A percentile compares a stretch with the other conserved stretches of the same genome.
phyloP scores from a whole-genome alignment of 2,113 vertebrate genomes.

The Chaetops frenatus region DNA sequence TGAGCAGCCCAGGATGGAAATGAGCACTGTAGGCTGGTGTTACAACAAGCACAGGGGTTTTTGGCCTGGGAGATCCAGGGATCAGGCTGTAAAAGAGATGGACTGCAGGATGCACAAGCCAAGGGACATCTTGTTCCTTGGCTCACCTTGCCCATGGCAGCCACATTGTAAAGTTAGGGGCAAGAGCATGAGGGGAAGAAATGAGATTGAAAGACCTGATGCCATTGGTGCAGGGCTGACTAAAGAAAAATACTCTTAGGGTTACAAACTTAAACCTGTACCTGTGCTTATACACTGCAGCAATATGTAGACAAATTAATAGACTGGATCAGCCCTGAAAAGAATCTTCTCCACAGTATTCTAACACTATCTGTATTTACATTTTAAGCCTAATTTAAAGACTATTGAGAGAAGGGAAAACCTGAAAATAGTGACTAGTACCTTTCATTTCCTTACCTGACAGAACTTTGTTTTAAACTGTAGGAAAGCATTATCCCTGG shows the following conservation, averaged over 20 bases:
- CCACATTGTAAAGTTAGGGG: accelerated
- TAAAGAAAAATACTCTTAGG: neutral
- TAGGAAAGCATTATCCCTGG: neutral
- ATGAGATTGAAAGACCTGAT: neutral
- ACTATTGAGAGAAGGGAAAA: neutral
- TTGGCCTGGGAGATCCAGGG: neutral
- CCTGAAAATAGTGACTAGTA: neutral
- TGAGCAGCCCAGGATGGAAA: neutral
- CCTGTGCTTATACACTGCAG: neutral
- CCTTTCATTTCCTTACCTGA: neutral
- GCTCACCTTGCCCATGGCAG: neutral
- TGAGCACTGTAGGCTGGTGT: neutral
- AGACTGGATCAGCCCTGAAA: neutral
- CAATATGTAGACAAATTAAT: neutral
- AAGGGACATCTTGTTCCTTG: neutral
- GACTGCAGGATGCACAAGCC: neutral
- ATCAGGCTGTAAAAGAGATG: neutral
- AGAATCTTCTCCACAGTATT: neutral
- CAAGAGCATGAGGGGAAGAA: neutral
- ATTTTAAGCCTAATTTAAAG: neutral
- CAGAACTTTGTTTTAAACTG: neutral
- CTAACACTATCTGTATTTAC: neutral
- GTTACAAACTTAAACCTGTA: neutral
- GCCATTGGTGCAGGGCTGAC: neutral
- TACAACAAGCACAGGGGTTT: neutral